Evolutionary conservation across 2,888 invertebrate species (phyloP), one percentile per base, ranked within the genome.

Genomic region (Lasioglossum morio): DNA sequence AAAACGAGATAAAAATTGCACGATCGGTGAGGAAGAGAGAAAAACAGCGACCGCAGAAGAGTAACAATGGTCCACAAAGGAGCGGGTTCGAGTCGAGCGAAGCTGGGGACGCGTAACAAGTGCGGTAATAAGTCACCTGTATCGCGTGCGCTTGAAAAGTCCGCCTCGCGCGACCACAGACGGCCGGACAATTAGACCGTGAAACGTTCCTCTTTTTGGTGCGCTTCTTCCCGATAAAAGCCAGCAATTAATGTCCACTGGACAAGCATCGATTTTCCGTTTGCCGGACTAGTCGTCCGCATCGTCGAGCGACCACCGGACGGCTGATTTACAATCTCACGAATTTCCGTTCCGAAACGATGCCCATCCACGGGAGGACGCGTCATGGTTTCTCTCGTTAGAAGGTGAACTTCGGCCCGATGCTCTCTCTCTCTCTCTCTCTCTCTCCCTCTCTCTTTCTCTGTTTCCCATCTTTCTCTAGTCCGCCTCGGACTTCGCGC

Each of bases 261-360:
- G 82, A 23, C 77, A 66, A 48, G 72, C 82, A 87, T 88, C 86
- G 86, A 90, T 90, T 90, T 90, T 83, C 87, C 88, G 84, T 85
- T 87, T 81, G 40, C 57, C 69, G 82, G 46, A 81, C 86, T 77
- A 75, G 34, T 34, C 66, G 66, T 34, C 43, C 74, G 79, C 74
- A 76, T 75, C 84, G 80, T 79, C 66, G 30, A 30, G 30, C 34
- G 27, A 66, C 69, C 82, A 60, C 74, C 48, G 37, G 72, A 63
- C 63, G 74, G 77, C 81, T 88, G 85, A 90, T 90, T 90, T 90
- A 90, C 82, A 82, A 73, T 83, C 76, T 70, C 78, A 80, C 88
- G 81, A 88, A 88, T 87, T 88, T 89, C 85, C 83, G 82, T 46
- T 77, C 48, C 70, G 72, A 74, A 77, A 60, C 81, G 48, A 81